Percentiles rank a stretch among this genome's conserved stretches.
phyloP scores from a whole-genome alignment of 1,140 invertebrate genomes.

The Drosophila nikananu region DNA sequence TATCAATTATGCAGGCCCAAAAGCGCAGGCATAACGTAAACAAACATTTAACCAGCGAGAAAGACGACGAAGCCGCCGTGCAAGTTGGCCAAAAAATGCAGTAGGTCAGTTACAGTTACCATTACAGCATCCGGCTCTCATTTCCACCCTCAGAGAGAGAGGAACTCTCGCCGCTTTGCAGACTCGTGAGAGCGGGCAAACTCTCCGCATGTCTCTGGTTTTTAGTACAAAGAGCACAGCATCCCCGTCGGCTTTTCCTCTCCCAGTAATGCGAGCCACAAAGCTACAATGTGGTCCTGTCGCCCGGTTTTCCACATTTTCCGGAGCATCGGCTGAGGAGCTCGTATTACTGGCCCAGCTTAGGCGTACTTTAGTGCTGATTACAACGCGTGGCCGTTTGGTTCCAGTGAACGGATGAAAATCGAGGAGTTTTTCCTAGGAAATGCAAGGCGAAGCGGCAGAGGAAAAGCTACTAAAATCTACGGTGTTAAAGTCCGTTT shows the following conservation, averaged over 20 bases:
- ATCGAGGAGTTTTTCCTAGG: constrained; percentile 25
- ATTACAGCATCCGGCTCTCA: constrained; percentile 41
- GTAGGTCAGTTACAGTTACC: constrained; percentile 73
- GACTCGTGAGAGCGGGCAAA: constrained; percentile 16
- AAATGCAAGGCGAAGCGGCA: constrained; percentile 13
- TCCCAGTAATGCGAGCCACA: constrained; percentile 33
- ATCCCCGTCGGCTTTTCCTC: constrained; percentile 32
- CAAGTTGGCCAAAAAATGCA: constrained; percentile 57
- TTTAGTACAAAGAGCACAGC: constrained; percentile 75
- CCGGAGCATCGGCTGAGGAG: constrained; percentile 27
- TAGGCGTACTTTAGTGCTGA: constrained; percentile 76
- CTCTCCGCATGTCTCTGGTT: background rate
- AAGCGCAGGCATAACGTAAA: constrained; percentile 75
- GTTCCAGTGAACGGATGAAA: constrained; percentile 67
- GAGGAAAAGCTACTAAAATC: constrained; percentile 12
- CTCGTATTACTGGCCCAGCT: constrained; percentile 68
- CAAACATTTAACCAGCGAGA: constrained; percentile 66
- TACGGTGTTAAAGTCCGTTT: constrained; percentile 32
- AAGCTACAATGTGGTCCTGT: constrained; percentile 57
- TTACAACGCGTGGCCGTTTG: constrained; percentile 80
- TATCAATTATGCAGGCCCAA: constrained; percentile 74
- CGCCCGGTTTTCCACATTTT: constrained; percentile 6
- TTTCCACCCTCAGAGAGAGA: constrained; percentile 5
- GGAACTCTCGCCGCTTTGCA: constrained; percentile 24
- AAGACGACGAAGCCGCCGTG: constrained; percentile 27